Evolutionary conservation across 2,113 vertebrate species (phyloP).

Genomic region (Xenopus borealis): DNA sequence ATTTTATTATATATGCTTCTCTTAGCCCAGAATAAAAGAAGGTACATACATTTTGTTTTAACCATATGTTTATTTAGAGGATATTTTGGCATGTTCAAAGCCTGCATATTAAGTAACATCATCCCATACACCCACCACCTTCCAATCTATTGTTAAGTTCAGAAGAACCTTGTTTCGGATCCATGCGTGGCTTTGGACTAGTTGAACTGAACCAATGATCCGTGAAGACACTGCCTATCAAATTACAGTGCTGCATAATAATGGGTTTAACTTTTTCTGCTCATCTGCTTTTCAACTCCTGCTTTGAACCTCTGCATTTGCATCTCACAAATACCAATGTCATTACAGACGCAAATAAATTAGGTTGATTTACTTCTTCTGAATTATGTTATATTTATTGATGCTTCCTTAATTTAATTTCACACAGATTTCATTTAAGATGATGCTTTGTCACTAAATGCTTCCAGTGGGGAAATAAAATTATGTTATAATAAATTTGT

Average conservation of each 20-base stretch:
- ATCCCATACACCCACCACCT: constrained; percentile 46
- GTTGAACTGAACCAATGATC: constrained; percentile 54
- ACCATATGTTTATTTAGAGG: no score
- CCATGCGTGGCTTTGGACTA: constrained; percentile 44
- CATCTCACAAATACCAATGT: constrained; percentile 65
- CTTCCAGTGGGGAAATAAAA: constrained; percentile 84
- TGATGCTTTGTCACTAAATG: constrained; percentile 79
- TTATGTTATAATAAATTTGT: constrained; percentile 85
- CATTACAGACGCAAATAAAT: constrained; percentile 79
- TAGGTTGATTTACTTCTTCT: constrained; percentile 84
- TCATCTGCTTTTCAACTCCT: constrained; percentile 76
- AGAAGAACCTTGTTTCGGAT: constrained; percentile 53
- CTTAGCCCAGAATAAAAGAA: no score
- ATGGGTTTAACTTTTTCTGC: constrained; percentile 78
- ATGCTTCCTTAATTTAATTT: constrained; percentile 88
- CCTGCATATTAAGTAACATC: not conserved
- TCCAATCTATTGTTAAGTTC: constrained; percentile 62
- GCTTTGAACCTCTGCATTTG: constrained; percentile 71
- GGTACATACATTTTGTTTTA: no score
- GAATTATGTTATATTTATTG: constrained; percentile 87
- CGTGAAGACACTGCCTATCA: constrained; percentile 76
- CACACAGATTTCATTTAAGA: constrained; percentile 89
- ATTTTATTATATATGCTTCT: no score
- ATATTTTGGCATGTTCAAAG: not conserved
- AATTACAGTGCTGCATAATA: constrained; percentile 81